Conservation (phyloP, 2,797 vertebrate species). For the Phyllotis vaccarum region DNA sequence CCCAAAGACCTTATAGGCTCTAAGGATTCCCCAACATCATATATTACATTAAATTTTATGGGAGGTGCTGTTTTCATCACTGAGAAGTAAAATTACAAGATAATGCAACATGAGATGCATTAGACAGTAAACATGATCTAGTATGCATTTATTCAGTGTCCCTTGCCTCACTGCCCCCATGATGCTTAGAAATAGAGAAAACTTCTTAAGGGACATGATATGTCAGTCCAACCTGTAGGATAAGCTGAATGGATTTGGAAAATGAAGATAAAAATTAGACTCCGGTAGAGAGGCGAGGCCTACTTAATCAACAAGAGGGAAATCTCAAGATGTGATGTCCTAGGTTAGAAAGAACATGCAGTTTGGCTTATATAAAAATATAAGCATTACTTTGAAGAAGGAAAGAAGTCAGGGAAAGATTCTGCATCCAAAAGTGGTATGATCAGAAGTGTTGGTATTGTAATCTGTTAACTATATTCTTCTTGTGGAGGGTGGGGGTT, state of each 20-base stretch:
- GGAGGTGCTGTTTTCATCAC: not conserved
- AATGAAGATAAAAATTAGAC: not conserved
- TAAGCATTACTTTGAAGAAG: not conserved
- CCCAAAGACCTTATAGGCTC: not conserved
- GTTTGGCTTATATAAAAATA: fast-evolving
- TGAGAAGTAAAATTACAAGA: not conserved
- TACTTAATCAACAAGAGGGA: not conserved
- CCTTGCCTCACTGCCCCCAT: not conserved
- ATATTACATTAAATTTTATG: not conserved
- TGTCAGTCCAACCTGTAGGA: fast-evolving
- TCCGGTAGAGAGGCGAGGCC: not conserved
- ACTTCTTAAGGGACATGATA: not conserved
- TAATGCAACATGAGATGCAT: not conserved
- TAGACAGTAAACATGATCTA: not conserved
- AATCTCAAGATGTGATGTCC: not conserved
- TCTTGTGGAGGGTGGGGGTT: too few species aligned
- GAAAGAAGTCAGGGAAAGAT: not conserved
- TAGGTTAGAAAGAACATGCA: not conserved
- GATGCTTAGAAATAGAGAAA: not conserved
- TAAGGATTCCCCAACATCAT: fast-evolving
- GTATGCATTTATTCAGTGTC: not conserved
- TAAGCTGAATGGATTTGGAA: not conserved
- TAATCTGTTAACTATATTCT: not conserved
- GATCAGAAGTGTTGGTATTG: not conserved
- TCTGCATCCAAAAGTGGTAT: not conserved